Percentiles rank a stretch among this genome's conserved stretches.
These are phyloP conservation scores for Ispidina lecontei DNA, from an alignment of 2,797 vertebrate genomes.

Conservation along the genomic window DNA sequence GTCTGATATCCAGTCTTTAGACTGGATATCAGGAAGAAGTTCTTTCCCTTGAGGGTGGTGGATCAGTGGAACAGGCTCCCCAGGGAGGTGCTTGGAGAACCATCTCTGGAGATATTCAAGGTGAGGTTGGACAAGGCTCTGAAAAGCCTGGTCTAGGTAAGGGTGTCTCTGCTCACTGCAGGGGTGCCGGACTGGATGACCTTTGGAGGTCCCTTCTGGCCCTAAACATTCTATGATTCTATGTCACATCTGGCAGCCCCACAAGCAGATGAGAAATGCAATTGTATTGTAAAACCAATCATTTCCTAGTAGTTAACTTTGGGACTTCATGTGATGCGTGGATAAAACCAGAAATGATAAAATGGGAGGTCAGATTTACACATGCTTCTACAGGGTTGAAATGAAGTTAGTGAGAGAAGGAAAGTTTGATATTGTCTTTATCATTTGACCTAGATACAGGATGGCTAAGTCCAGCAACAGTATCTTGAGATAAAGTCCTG, in stretches of 20 bases:
- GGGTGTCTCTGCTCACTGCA: too few relatives aligned
- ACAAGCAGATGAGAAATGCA: neutral
- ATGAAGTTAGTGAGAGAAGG: neutral
- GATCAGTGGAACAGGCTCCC: too few relatives aligned
- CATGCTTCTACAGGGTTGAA: neutral
- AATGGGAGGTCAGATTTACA: neutral
- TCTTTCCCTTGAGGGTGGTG: too few relatives aligned
- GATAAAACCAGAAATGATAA: neutral
- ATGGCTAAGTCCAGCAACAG: neutral
- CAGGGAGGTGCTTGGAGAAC: too few relatives aligned
- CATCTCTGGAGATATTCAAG: too few relatives aligned
- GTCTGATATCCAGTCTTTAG: too few relatives aligned
- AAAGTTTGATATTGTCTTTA: neutral
- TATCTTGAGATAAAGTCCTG: neutral
- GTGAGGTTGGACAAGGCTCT: too few relatives aligned
- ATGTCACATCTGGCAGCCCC: neutral
- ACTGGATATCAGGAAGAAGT: too few relatives aligned
- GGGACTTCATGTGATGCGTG: neutral
- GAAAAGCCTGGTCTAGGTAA: too few relatives aligned
- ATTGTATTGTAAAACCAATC: neutral
- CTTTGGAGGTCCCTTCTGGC: too few relatives aligned
- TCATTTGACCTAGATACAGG: neutral
- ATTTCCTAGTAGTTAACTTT: neutral
- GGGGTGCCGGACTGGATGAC: too few relatives aligned
- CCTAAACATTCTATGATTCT: too few relatives aligned